Conservation (phyloP, 2,888 invertebrate species). For the Orchesella flavescens region DNA sequence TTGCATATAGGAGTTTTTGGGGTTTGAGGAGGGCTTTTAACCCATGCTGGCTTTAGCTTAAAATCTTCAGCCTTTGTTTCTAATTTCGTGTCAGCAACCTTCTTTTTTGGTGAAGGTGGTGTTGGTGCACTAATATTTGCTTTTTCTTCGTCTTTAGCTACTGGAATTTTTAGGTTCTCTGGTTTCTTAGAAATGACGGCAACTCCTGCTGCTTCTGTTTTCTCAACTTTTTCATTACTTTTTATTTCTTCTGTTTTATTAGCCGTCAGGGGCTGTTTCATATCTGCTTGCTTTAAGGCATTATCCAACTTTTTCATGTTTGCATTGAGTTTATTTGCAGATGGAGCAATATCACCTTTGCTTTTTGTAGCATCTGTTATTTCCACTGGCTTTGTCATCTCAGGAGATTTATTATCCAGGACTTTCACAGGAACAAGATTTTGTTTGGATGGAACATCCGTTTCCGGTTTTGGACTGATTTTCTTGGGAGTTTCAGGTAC, state of each 20-base stretch:
- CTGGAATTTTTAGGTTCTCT: not conserved
- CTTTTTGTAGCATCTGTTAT: not conserved
- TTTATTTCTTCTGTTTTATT: not conserved
- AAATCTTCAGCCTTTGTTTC: constrained; percentile 4
- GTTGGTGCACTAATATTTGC: not conserved
- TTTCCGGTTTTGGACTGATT: constrained; percentile 1
- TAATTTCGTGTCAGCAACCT: not conserved
- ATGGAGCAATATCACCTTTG: not conserved
- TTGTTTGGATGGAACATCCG: constrained; percentile 24
- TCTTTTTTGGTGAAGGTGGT: constrained; percentile 2
- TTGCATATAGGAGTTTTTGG: constrained; percentile 1
- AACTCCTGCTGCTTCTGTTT: not conserved
- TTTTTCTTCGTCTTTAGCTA: constrained; percentile 3
- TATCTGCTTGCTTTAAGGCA: constrained; percentile 3
- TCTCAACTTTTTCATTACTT: constrained; percentile 3
- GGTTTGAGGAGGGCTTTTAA: constrained; percentile 26
- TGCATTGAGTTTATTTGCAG: not conserved
- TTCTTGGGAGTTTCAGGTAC: constrained; percentile 19
- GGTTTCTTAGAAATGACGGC: not conserved
- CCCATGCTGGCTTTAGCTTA: constrained; percentile 17
- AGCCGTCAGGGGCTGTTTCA: not conserved
- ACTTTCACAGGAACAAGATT: constrained; percentile 42
- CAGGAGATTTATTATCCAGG: constrained; percentile 1
- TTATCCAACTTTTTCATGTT: not conserved
- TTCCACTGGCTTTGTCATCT: not conserved